Base-by-base conservation (phyloP, 2,888 invertebrate genomes). In the Xestia rhomboidea region DNA sequence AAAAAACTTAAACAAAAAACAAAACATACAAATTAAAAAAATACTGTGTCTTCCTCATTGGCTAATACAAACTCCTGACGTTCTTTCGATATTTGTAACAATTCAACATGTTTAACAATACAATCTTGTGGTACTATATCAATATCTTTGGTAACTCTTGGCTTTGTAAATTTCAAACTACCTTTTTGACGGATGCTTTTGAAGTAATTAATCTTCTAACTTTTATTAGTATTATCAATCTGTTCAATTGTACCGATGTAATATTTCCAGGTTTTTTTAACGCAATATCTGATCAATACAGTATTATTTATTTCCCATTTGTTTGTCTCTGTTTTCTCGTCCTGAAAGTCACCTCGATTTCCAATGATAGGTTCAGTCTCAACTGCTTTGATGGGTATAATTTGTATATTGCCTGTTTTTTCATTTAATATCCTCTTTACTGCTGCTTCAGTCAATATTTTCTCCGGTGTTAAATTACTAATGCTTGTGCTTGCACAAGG, bases 181-280 rank as follows among this genome's bases (percentile, higher is more conserved):
- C 51, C 24, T 51, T 51, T 51, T 51, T 51, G 24, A 51, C 24
- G 81, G 71, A 81, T 72, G 62, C 64, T 81, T 81, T 77, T 81
- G 77, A 81, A 77, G 78, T 76, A 81, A 81, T 81, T 76, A 57
- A 73, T 79, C 76, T 79, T 79, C 73, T 76, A 76, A 79, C 64
- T 67, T 72, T 79, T 74, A 79, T 77, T 73, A 69, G 75, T 77
- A 73, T 79, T 77, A 77, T 82, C 60, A 79, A 79, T 79, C 57
- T 82, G 81, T 82, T 78, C 78, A 82, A 77, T 79, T 76, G 66
- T 72, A 79, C 74, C 71, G 74, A 79, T 77, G 77, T 82, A 82
- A 79, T 82, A 82, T 67, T 77, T 82, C 75, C 82, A 77, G 79
- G 68, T 69, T 74, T 82, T 82, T 79, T 79, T 76, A 73, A 77